phyloP scores from a whole-genome alignment of 2,113 vertebrate species.

The Acanthochromis polyacanthus region DNA sequence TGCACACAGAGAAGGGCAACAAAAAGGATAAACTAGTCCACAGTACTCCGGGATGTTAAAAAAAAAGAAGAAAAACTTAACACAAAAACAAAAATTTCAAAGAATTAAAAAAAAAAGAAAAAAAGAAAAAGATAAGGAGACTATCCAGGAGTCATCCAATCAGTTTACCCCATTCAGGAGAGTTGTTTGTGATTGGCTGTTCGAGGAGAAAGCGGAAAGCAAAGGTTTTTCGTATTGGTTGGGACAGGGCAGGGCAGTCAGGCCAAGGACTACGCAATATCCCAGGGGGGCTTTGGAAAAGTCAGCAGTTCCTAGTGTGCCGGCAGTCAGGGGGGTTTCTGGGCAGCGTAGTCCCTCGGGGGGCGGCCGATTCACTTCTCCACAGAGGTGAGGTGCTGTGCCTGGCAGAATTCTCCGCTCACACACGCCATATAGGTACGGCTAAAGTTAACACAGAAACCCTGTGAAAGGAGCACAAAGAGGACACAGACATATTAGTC shows the following conservation, averaged over 20 bases:
- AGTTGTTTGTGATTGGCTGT: slow-evolving; percentile 86
- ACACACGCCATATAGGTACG: slow-evolving; percentile 99
- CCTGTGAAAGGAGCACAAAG: slow-evolving; percentile 78
- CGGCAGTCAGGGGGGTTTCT: slow-evolving; percentile 85
- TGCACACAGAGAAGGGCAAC: slow-evolving; percentile 69
- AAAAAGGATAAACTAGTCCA: slow-evolving; percentile 76
- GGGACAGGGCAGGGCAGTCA: slow-evolving; percentile 68
- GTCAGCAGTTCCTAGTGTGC: slow-evolving; percentile 73
- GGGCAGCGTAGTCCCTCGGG: slow-evolving; percentile 86
- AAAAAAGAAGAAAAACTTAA: slow-evolving; percentile 65
- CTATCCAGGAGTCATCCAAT: slow-evolving; percentile 89
- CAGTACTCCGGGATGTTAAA: slow-evolving; percentile 77
- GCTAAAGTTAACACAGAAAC: slow-evolving; percentile 93
- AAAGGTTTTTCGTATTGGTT: slow-evolving; percentile 74
- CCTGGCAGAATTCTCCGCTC: slow-evolving; percentile 99
- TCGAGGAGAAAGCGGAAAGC: slow-evolving; percentile 80
- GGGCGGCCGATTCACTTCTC: slow-evolving; percentile 94
- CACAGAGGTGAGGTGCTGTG: slow-evolving; percentile 97
- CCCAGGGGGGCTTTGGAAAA: slow-evolving; percentile 75
- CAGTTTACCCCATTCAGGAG: slow-evolving; percentile 90
- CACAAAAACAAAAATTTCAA: slow-evolving; percentile 33
- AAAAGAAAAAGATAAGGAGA: slow-evolving; percentile 82
- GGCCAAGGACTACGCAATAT: slow-evolving; percentile 84
- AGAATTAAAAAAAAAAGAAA: slow-evolving; percentile 37
- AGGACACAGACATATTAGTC: no score